Conservation (phyloP, 2,113 vertebrate species). For the Porphyrio hochstetteri region DNA sequence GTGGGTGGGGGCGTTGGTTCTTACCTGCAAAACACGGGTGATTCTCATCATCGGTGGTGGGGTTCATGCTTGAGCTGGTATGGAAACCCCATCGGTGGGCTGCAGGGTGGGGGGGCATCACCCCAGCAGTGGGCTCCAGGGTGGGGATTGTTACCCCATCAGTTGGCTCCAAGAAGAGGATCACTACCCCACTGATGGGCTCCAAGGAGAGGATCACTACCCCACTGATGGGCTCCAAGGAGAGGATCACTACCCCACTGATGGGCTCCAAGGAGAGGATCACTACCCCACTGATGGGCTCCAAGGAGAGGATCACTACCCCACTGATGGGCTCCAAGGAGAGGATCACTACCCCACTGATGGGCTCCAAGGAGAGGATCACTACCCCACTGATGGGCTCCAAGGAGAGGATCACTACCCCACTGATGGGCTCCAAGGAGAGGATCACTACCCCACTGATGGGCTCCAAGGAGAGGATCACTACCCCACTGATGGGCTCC, state of each 20-base stretch:
- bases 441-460: fast-evolving
- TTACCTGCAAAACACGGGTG: fast-evolving
- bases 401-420: not conserved
- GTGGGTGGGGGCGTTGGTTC: fast-evolving
- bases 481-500: not conserved
- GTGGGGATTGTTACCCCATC: not conserved
- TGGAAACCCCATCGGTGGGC: fast-evolving
- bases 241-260: not conserved
- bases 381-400: fast-evolving
- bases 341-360: no score
- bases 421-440: not conserved
- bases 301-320: not conserved
- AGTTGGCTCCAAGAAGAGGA: not conserved
- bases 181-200: fast-evolving
- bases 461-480: not conserved
- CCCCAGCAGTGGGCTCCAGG: no score
- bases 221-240: not conserved
- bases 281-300: not conserved
- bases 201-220: not conserved
- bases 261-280: not conserved
- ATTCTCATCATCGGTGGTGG: not conserved
- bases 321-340: not conserved
- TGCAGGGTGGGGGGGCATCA: not conserved
- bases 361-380: not conserved
- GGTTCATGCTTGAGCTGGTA: not conserved